These are phyloP conservation scores for Denticeps clupeoides DNA, from an alignment of 2,797 vertebrate species.

Conservation along the genomic window DNA sequence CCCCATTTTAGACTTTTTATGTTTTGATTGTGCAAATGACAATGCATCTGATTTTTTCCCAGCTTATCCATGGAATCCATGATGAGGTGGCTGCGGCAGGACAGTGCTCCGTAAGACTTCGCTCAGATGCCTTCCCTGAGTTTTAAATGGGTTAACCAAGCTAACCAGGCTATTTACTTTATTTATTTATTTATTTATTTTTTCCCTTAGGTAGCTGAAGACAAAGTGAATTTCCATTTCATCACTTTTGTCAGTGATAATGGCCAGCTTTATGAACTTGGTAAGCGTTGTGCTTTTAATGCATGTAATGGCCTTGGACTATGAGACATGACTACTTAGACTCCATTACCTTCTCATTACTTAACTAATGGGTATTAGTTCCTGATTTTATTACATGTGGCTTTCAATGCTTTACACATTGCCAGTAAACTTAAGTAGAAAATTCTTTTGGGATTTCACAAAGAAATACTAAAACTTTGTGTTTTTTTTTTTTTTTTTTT, in stretches of 20 bases:
- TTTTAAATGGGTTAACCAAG: too few relatives aligned
- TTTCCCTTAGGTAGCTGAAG: slow-evolving; percentile 66
- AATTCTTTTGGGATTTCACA: neutral
- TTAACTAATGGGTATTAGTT: too few relatives aligned
- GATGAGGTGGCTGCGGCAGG: slow-evolving; percentile 81
- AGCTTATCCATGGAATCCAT: slow-evolving; percentile 79
- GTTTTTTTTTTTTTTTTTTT: slow-evolving; percentile 4
- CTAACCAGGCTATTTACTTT: neutral
- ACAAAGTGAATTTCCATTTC: slow-evolving; percentile 88
- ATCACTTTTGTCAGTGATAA: slow-evolving; percentile 82
- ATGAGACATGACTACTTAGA: too few relatives aligned
- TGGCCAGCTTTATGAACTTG: slow-evolving; percentile 81
- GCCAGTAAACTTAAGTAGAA: neutral
- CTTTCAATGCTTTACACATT: neutral
- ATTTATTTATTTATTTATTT: neutral
- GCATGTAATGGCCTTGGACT: too few relatives aligned
- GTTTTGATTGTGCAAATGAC: too few relatives aligned
- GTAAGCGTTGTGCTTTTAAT: too few relatives aligned
- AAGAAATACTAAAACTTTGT: neutral
- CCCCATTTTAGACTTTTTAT: too few relatives aligned
- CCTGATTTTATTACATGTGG: neutral
- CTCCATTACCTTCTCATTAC: too few relatives aligned
- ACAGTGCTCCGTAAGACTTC: slow-evolving; percentile 74
- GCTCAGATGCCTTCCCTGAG: too few relatives aligned
- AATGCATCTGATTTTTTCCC: slow-evolving; percentile 20